phyloP scores from a whole-genome alignment of 2,797 vertebrate genomes.

The Pantherophis alleghaniensis region DNA sequence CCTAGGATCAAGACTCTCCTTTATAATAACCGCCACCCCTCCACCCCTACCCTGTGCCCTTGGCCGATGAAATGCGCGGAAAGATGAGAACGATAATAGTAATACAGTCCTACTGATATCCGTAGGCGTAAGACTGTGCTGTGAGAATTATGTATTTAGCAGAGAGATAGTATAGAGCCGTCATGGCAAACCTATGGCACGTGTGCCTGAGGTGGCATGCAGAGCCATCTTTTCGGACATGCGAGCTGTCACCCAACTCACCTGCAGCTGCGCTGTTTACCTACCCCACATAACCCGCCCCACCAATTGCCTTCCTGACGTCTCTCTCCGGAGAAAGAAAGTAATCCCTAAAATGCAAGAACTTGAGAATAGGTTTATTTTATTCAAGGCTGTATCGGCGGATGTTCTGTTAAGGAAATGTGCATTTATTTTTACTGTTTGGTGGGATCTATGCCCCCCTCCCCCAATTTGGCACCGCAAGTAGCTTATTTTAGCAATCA shows the following conservation, averaged over 20 bases:
- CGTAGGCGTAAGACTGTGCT: neutral
- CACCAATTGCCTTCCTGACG: neutral
- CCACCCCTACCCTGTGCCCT: too few relatives aligned
- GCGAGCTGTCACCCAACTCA: too few relatives aligned
- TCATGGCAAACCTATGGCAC: too few relatives aligned
- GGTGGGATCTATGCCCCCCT: neutral
- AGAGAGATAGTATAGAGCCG: neutral
- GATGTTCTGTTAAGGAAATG: constrained; percentile 4
- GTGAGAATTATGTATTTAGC: neutral
- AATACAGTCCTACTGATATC: neutral
- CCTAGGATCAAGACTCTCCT: too few relatives aligned
- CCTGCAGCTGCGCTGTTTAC: too few relatives aligned
- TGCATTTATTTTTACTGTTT: constrained; percentile 21
- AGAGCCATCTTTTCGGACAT: too few relatives aligned
- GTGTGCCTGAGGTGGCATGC: too few relatives aligned
- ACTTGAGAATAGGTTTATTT: neutral
- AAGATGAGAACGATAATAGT: neutral
- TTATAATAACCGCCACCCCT: too few relatives aligned
- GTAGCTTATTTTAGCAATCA: constrained; percentile 34
- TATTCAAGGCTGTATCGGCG: neutral
- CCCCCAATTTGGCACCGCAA: neutral
- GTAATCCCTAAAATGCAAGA: neutral
- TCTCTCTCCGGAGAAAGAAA: neutral
- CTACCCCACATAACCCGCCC: neutral
- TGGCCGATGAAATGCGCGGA: neutral